phyloP scores from a whole-genome alignment of 2,888 invertebrate genomes.

The Cantharis flavilabris region DNA sequence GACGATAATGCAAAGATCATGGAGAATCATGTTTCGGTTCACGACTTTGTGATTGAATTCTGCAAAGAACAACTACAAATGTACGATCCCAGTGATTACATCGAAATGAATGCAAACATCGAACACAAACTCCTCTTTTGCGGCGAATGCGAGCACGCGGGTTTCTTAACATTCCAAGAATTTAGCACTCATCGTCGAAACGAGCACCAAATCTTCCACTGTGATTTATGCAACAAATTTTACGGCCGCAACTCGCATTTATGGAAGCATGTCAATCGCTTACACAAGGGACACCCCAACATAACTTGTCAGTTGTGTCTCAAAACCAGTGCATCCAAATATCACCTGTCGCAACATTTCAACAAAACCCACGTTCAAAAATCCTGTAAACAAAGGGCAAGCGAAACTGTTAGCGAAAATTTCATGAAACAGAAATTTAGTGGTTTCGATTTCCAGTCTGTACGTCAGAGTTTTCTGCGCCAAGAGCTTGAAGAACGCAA shows the following conservation, averaged over 20 bases:
- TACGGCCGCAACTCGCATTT: constrained; percentile 65
- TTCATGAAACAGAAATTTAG: constrained; percentile 51
- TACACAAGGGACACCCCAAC: constrained; percentile 63
- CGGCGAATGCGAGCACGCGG: constrained; percentile 44
- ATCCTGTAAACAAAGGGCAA: constrained; percentile 21
- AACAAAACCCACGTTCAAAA: constrained; percentile 58
- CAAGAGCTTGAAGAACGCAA: constrained; percentile 45
- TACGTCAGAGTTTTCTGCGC: constrained; percentile 49
- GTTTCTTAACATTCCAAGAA: constrained; percentile 57
- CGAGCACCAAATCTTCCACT: constrained; percentile 62
- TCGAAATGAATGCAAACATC: constrained; percentile 51
- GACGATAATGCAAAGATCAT: constrained; percentile 59
- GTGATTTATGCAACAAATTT: constrained; percentile 64
- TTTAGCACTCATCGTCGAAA: constrained; percentile 60
- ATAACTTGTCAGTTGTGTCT: constrained; percentile 63
- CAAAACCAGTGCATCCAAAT: constrained; percentile 63
- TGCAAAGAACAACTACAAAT: constrained; percentile 49
- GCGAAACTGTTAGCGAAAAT: constrained; percentile 41
- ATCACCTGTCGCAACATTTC: constrained; percentile 62
- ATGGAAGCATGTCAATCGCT: constrained; percentile 66
- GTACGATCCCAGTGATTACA: constrained; percentile 58
- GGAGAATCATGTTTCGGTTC: constrained; percentile 60
- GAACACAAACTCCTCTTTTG: constrained; percentile 40
- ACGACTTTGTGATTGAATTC: constrained; percentile 57
- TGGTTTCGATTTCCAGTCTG: constrained; percentile 48